These are phyloP conservation scores for Rostratula benghalensis DNA, from an alignment of 2,113 vertebrate species.

Conservation along the genomic window DNA sequence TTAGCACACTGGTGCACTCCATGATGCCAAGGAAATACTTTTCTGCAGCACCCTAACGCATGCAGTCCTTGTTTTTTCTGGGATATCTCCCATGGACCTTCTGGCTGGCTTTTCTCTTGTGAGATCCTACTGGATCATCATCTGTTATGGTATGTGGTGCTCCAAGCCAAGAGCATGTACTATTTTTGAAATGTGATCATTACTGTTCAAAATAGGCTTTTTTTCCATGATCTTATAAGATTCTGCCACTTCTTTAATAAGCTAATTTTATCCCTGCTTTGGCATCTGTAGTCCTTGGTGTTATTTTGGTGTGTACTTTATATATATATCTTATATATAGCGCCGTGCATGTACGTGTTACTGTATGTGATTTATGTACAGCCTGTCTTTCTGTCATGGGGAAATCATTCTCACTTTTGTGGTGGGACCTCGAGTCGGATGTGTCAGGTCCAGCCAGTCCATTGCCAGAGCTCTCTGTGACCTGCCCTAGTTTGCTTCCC, in stretches of 20 bases:
- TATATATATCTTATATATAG: neutral
- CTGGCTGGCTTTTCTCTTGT: neutral
- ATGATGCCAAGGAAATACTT: neutral
- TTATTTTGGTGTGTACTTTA: slow-evolving; percentile 4
- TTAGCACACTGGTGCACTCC: neutral
- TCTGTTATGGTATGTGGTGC: neutral
- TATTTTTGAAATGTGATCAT: slow-evolving; percentile 22
- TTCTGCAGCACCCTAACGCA: neutral
- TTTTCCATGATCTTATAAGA: slow-evolving; percentile 8
- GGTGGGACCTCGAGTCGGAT: neutral
- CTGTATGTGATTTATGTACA: neutral
- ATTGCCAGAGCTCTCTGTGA: neutral
- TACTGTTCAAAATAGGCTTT: slow-evolving; percentile 30
- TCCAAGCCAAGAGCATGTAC: neutral
- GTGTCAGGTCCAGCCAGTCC: neutral
- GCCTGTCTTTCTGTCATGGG: neutral
- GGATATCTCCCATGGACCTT: neutral
- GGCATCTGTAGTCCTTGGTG: neutral
- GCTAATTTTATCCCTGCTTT: neutral
- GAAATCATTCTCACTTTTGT: neutral
- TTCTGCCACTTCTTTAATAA: neutral
- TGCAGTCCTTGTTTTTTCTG: neutral
- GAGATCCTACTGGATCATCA: neutral
- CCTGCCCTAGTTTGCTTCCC: neutral
- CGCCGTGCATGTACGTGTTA: neutral